Conservation (phyloP, 2,888 invertebrate species). For the Caenorhabditis auriculariae region DNA sequence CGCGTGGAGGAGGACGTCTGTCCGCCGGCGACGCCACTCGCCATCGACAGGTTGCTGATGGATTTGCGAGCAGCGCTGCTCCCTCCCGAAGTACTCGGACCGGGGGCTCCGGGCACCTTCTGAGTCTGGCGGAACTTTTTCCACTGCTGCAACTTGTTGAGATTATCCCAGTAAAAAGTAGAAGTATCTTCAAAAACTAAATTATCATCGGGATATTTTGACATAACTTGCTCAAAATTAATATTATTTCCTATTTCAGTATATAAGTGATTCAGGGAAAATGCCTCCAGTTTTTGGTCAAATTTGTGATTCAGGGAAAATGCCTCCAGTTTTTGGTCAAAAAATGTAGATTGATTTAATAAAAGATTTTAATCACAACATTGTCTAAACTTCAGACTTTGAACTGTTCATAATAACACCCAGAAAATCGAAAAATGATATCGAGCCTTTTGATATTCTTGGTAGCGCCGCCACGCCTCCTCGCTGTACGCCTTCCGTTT, state of each 20-base stretch:
- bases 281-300: too few relatives aligned
- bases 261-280: neutral
- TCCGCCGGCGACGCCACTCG: neutral
- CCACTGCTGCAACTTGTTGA: slow-evolving; percentile 49
- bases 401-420: too few relatives aligned
- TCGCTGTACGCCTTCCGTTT: slow-evolving; percentile 59
- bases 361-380: too few relatives aligned
- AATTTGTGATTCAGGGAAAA: too few relatives aligned
- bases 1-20: slow-evolving; percentile 18
- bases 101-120: slow-evolving; percentile 10
- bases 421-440: too few relatives aligned
- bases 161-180: neutral
- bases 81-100: neutral
- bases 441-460: slow-evolving; percentile 62
- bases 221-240: neutral
- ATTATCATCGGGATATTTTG: neutral
- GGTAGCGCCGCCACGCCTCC: slow-evolving; percentile 60
- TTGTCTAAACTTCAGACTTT: too few relatives aligned
- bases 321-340: too few relatives aligned
- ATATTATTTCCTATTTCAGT: neutral
- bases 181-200: neutral
- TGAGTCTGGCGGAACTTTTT: slow-evolving; percentile 60
- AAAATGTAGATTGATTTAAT: too few relatives aligned
- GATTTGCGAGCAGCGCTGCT: neutral
- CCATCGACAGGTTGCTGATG: neutral